Evolutionary conservation across 2,888 invertebrate genomes (phyloP).

Genomic region (Scaptomyza tumidula): DNA sequence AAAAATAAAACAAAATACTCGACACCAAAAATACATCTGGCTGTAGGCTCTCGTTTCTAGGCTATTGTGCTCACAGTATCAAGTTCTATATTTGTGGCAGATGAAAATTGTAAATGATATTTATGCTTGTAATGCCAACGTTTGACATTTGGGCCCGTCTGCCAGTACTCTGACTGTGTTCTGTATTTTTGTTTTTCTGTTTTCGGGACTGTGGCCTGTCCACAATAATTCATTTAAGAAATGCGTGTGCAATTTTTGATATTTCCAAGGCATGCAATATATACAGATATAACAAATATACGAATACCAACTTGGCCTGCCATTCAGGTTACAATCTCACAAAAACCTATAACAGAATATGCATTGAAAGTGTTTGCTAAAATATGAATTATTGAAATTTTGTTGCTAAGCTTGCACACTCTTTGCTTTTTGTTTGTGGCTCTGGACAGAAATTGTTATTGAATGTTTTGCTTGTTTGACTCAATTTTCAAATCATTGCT

Average conservation of each 20-base stretch:
- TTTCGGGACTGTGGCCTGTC: slow-evolving; percentile 46
- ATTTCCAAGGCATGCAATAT: slow-evolving; percentile 29
- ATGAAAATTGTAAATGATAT: slow-evolving; percentile 77
- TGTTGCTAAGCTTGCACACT: slow-evolving; percentile 15
- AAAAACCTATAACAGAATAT: slow-evolving; percentile 29
- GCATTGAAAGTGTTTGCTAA: slow-evolving; percentile 45
- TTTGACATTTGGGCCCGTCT: slow-evolving; percentile 63
- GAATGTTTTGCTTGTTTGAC: slow-evolving; percentile 46
- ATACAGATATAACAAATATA: slow-evolving; percentile 16
- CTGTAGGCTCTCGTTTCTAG: slow-evolving; percentile 15
- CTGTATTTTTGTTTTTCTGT: neutral
- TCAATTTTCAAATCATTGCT: slow-evolving; percentile 13
- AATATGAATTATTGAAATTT: slow-evolving; percentile 56
- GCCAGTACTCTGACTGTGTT: neutral
- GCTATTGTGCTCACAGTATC: slow-evolving; percentile 37
- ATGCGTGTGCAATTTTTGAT: slow-evolving; percentile 52
- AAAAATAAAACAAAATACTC: neutral
- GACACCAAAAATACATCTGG: slow-evolving; percentile 25
- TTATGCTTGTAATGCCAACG: slow-evolving; percentile 74
- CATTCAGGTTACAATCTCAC: slow-evolving; percentile 34
- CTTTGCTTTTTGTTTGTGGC: neutral
- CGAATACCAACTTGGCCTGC: slow-evolving; percentile 18
- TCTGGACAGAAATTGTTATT: slow-evolving; percentile 39
- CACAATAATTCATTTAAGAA: slow-evolving; percentile 75
- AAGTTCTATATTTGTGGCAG: slow-evolving; percentile 68